Evolutionary conservation across 2,797 vertebrate genomes (phyloP).

Genomic region (Passerculus sandwichensis): DNA sequence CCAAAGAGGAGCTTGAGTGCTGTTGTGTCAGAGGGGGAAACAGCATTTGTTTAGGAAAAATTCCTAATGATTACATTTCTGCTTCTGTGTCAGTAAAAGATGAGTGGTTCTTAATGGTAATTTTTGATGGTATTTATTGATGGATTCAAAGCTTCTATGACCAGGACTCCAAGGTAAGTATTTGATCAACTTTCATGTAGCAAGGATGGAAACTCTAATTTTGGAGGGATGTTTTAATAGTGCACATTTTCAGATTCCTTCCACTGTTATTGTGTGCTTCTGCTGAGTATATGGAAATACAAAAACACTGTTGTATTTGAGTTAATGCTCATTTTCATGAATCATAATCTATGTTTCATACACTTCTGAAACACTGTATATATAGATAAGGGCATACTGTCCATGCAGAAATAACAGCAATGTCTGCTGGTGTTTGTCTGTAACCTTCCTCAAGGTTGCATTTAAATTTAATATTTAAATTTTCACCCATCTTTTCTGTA

Average conservation of each 20-base stretch:
- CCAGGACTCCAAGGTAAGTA: background rate
- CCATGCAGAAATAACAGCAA: background rate
- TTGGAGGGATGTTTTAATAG: background rate
- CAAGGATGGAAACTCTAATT: background rate
- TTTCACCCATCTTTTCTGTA: background rate
- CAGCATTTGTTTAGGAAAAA: background rate
- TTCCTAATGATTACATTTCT: background rate
- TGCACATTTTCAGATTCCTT: background rate
- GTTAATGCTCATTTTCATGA: background rate
- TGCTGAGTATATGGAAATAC: background rate
- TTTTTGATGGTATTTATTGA: background rate
- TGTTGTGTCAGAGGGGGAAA: background rate
- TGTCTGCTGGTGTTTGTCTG: background rate
- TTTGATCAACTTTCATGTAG: background rate
- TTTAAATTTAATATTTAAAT: background rate
- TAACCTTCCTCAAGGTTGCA: background rate
- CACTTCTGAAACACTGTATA: background rate
- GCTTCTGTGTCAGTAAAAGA: background rate
- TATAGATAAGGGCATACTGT: background rate
- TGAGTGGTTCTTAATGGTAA: background rate
- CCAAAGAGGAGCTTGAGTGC: background rate
- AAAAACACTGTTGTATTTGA: background rate
- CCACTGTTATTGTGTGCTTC: background rate
- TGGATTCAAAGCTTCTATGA: background rate
- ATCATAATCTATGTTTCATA: background rate